Evolutionary conservation across 1,140 invertebrate genomes (phyloP).

Genomic region (Nylanderia fulva): DNA sequence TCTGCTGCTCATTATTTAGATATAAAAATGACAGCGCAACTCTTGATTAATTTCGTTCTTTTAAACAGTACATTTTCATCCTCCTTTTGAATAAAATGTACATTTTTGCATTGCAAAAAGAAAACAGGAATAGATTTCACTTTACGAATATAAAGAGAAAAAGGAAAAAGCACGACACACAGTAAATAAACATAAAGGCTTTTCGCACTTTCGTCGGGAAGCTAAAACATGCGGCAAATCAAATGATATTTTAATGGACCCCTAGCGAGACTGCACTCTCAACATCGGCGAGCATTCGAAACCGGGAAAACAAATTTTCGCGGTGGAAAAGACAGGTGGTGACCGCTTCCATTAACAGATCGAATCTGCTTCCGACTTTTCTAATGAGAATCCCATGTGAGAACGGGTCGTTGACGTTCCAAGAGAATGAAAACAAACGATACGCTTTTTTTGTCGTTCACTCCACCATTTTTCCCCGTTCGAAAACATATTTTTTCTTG

Average conservation of each 20-base stretch:
- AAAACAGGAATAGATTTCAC: not conserved
- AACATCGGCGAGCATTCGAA: not conserved
- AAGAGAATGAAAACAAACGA: constrained; percentile 42
- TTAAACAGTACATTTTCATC: not conserved
- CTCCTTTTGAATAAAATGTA: not conserved
- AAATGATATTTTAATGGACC: constrained; percentile 45
- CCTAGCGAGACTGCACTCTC: constrained; percentile 23
- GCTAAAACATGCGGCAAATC: constrained; percentile 52
- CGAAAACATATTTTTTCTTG: not conserved
- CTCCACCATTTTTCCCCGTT: constrained; percentile 2
- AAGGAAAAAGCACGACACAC: not conserved
- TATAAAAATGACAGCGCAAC: constrained; percentile 5
- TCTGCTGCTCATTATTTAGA: not conserved
- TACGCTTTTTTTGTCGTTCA: constrained; percentile 20
- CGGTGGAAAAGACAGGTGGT: constrained; percentile 39
- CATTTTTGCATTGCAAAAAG: not conserved
- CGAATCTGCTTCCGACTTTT: constrained; percentile 45
- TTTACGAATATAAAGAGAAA: not conserved
- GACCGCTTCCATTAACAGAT: constrained; percentile 31
- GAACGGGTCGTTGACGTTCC: constrained; percentile 36
- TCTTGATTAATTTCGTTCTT: not conserved
- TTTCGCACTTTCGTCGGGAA: not conserved
- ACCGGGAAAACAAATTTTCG: constrained; percentile 50
- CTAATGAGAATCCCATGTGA: constrained; percentile 51
- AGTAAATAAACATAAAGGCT: constrained; percentile 35